Evolutionary conservation across 2,113 vertebrate species (phyloP), one percentile per base, ranked within the genome.

Genomic region (Brachypodius melanocephalos): DNA sequence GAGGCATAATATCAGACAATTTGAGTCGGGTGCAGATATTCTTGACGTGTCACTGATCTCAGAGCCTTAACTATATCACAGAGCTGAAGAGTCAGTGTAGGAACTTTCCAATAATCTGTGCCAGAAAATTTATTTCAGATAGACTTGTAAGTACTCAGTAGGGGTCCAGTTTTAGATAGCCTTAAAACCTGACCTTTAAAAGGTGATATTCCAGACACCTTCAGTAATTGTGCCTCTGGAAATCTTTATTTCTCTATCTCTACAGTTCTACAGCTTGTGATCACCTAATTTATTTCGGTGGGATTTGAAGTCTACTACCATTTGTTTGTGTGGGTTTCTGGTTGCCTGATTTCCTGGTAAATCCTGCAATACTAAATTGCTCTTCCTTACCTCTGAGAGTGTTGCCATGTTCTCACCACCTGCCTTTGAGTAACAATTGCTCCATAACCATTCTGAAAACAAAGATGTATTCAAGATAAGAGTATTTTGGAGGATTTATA

Each of bases 121-220:
- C n/a, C 40, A n/a, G 63, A 49, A 80, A 80, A 74, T 19, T 54
- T 49, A 31, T 87, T 72, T 91, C 66, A 73, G 36, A 77, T 46
- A 45, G 66, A 93, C 45, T 66, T 89, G 45, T 82, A 52, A 82
- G 58, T 31, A 45, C 66, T 87, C 65, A 28, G 29, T 49, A 67
- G n/a, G 73, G 32, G n/a, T 89, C 49, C 49, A 42, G 51, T 57
- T 96, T 74, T 85, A 92, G 77, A 67, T 43, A 65, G 57, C 77
- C 52, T 78, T 87, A 88, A 90, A 95, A 36, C 45, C 21, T 93
- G 83, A 95, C 93, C 86, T 96, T 92, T 93, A 68, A 73, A 73
- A 80, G 72, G 38, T 83, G 46, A 31, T 51, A 4, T 89, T 94
- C 76, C 59, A 58, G 51, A 69, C 32, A 29, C 38, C 38, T 49